Percentiles rank a stretch among this genome's conserved stretches.
Evolutionary conservation across 2,888 invertebrate species (phyloP).

Genomic region (Oasisia sp.): DNA sequence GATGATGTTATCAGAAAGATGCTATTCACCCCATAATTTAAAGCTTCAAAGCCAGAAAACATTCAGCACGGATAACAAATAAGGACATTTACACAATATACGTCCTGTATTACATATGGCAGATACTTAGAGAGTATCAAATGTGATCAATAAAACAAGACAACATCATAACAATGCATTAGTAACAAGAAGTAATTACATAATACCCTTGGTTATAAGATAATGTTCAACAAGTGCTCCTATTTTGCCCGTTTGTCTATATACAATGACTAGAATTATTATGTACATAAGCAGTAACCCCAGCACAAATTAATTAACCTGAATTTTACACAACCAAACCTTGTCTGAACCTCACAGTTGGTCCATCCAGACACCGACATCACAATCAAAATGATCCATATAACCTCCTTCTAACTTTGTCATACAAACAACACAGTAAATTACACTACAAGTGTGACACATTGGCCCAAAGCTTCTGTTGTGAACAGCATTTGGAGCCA

Average conservation of each 20-base stretch:
- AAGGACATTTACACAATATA: background rate
- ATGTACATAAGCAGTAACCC: background rate
- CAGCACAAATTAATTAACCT: background rate
- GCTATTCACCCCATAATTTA: background rate
- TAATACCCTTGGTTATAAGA: background rate
- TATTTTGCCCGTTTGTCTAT: background rate
- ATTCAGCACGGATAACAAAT: background rate
- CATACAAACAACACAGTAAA: too few relatives aligned
- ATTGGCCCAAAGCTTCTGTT: too few relatives aligned
- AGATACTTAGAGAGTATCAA: background rate
- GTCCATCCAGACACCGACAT: background rate
- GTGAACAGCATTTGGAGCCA: too few relatives aligned
- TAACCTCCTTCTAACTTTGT: too few relatives aligned
- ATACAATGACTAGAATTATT: background rate
- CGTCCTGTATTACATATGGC: background rate
- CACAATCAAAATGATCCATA: too few relatives aligned
- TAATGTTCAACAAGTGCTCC: slow-evolving; percentile 7
- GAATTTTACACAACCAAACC: background rate
- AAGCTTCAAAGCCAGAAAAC: background rate
- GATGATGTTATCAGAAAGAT: too few relatives aligned
- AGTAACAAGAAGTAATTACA: background rate
- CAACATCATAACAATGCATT: background rate
- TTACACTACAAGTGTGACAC: too few relatives aligned
- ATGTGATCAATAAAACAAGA: background rate
- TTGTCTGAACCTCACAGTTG: too few relatives aligned